A percentile compares a stretch with the other conserved stretches of the same genome.
phyloP scores from a whole-genome alignment of 2,113 vertebrate genomes.

The Elgaria multicarinata region DNA sequence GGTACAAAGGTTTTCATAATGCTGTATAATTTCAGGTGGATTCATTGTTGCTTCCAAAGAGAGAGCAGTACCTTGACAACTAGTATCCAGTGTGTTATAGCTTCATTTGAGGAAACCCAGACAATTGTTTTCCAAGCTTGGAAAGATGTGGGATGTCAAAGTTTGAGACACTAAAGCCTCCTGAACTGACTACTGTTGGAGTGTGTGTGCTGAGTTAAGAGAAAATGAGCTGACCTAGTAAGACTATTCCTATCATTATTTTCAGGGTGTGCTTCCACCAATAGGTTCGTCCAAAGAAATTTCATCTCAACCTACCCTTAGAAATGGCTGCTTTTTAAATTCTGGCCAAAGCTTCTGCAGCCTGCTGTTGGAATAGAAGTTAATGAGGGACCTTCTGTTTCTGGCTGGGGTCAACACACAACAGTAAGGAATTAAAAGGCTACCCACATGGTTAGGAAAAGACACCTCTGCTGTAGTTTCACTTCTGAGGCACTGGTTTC shows the following conservation, averaged over 20 bases:
- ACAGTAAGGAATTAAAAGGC: neutral
- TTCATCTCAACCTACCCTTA: neutral
- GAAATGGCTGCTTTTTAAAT: neutral
- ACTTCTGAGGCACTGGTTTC: neutral
- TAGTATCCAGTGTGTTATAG: neutral
- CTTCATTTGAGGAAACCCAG: neutral
- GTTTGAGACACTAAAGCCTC: neutral
- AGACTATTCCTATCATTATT: neutral
- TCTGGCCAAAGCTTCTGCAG: neutral
- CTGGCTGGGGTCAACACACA: neutral
- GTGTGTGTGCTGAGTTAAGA: neutral
- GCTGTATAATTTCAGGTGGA: slow-evolving; percentile 32
- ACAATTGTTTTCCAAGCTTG: neutral
- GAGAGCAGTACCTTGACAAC: neutral
- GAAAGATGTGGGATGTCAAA: neutral
- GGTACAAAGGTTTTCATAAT: neutral
- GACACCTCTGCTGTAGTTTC: slow-evolving; percentile 25
- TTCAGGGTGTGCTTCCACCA: neutral
- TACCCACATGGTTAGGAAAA: slow-evolving; percentile 1
- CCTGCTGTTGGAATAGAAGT: slow-evolving; percentile 7
- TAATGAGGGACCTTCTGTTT: neutral
- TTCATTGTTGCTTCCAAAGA: neutral
- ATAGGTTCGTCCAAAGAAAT: neutral
- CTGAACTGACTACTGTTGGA: neutral
- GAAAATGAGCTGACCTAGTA: neutral